phyloP scores from a whole-genome alignment of 2,113 vertebrate species.

The Oxyura jamaicensis region DNA sequence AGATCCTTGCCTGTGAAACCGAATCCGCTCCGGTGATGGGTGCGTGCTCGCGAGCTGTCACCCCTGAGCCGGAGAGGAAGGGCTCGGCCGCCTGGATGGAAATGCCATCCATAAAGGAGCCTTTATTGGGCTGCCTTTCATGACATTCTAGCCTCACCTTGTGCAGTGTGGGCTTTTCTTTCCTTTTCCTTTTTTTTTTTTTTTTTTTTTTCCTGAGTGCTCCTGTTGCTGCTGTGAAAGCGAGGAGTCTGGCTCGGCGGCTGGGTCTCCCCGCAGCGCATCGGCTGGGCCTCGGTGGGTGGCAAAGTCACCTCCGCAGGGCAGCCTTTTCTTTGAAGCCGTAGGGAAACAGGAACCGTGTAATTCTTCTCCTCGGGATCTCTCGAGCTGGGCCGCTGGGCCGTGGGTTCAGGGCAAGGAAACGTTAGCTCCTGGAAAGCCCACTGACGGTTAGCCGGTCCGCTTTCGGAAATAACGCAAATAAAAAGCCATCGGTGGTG shows the following conservation, averaged over 20 bases:
- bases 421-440: not conserved
- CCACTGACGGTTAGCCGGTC: not conserved
- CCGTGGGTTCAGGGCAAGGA: not conserved
- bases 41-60: not conserved
- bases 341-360: not conserved
- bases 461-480: not conserved
- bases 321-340: not conserved
- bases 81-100: not conserved
- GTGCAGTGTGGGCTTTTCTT: fast-evolving
- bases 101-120: constrained; percentile 28
- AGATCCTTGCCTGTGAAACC: not conserved
- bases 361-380: not conserved
- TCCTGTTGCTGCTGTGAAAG: not conserved
- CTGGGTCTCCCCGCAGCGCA: not conserved
- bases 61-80: not conserved
- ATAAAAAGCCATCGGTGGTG: not conserved
- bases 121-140: constrained; percentile 38
- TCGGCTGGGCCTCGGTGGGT: not conserved
- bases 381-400: not conserved
- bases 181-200: not conserved
- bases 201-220: not conserved
- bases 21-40: fast-evolving
- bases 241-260: not conserved
- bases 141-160: not conserved
- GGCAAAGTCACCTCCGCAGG: not conserved